These are phyloP conservation scores for Stigmatopora nigra DNA, from an alignment of 2,113 vertebrate species.

Conservation along the genomic window DNA sequence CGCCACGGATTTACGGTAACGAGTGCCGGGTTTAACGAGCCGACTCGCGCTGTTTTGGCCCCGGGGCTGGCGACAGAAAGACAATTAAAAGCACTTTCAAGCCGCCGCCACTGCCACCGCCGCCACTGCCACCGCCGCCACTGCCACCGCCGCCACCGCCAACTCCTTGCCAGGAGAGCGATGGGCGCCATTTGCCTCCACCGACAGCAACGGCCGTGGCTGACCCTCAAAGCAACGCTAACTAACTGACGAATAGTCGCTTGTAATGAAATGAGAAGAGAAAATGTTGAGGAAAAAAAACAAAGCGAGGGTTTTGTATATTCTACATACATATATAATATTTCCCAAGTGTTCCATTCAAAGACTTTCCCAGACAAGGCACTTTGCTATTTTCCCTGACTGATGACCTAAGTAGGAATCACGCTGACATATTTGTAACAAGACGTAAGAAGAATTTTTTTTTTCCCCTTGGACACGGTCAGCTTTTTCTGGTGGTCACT, in stretches of 20 bases:
- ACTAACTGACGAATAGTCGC: not conserved
- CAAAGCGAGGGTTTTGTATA: too few relatives aligned
- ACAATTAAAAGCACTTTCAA: not conserved
- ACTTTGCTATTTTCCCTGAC: constrained; percentile 21
- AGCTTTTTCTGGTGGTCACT: constrained; percentile 32
- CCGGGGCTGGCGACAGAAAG: not conserved
- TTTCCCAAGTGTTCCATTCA: not conserved
- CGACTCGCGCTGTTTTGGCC: not conserved
- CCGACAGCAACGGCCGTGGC: not conserved
- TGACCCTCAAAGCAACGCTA: not conserved
- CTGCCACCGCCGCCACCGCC: too few relatives aligned
- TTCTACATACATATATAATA: too few relatives aligned
- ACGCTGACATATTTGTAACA: constrained; percentile 22
- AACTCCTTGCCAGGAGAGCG: not conserved
- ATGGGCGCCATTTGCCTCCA: not conserved
- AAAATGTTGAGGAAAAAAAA: not conserved
- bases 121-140: too few relatives aligned
- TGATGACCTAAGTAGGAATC: constrained; percentile 24
- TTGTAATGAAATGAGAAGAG: not conserved
- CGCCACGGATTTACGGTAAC: not conserved
- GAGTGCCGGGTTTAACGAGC: not conserved
- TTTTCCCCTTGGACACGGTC: constrained; percentile 41
- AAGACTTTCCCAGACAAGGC: not conserved
- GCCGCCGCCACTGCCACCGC: too few relatives aligned
- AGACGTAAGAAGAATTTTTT: constrained; percentile 36